Conservation (phyloP, 1,140 invertebrate species). For the Bombyx mori region DNA sequence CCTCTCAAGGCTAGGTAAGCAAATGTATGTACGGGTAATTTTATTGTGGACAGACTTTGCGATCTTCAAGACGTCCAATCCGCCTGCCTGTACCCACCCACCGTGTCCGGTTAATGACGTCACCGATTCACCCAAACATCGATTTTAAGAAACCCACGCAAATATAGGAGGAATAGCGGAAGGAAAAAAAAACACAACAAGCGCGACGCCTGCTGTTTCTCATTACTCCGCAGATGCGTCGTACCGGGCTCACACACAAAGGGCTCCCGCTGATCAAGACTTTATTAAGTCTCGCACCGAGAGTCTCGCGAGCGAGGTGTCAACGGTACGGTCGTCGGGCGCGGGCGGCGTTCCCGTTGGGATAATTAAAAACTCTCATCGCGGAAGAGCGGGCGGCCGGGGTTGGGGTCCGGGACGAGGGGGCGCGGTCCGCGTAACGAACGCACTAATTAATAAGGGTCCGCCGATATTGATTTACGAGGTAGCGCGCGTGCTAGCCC, state of each 20-base stretch:
- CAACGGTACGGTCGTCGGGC: conserved; percentile 20
- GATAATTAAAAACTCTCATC: conserved; percentile 59
- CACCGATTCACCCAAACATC: too few relatives aligned
- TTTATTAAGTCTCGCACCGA: conserved; percentile 22
- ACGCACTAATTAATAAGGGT: conserved; percentile 69
- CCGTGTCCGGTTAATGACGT: too few relatives aligned
- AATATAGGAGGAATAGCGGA: too few relatives aligned
- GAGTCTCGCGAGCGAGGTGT: conserved; percentile 27
- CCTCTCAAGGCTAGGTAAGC: too few relatives aligned
- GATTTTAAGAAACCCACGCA: too few relatives aligned
- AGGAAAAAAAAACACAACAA: too few relatives aligned
- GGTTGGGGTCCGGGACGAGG: conserved; percentile 5
- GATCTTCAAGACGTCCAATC: too few relatives aligned
- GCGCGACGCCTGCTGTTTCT: too few relatives aligned
- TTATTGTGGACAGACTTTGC: too few relatives aligned
- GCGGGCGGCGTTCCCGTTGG: conserved; percentile 22
- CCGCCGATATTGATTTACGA: conserved; percentile 67
- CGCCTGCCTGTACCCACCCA: too few relatives aligned
- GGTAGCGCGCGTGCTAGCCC: conserved; percentile 34
- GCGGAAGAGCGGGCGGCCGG: conserved; percentile 14
- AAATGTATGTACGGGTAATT: too few relatives aligned
- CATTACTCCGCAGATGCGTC: neutral
- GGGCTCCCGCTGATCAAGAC: conserved; percentile 10
- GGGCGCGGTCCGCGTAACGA: conserved; percentile 41
- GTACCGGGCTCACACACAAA: conserved; percentile 12